Evolutionary conservation across 2,888 invertebrate species (phyloP), one percentile per base, ranked within the genome.

Genomic region (Empis livida): DNA sequence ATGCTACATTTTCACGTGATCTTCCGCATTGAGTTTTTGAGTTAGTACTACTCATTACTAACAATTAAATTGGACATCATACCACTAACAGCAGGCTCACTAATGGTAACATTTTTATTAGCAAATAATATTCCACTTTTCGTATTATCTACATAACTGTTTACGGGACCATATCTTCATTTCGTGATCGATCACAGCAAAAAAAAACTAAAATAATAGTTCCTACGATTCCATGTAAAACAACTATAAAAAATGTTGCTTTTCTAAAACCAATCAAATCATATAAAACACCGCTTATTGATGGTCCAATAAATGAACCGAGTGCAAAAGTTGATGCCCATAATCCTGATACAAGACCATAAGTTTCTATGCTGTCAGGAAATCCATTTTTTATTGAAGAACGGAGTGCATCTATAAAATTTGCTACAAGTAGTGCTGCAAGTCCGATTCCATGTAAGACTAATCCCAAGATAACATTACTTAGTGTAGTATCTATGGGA

Each of bases 281-380:
- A 57, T 79, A 80, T 1, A 89, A 72, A 40, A 85, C 74, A 0
- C 88, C 88, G 54, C 78, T 78, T 2, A 84, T 71, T 0, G 84
- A 84, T 2, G 88, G 88, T 0, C 89, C 89, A 44, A 88, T 78
- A 65, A 88, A 88, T 2, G 88, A 86, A 1, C 93, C 93, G 10
- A 93, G 71, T 0, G 92, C 90, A 59, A 92, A 91, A 0, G 86
- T 81, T 1, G 90, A 89, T 2, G 91, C 91, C 84, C 91, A 93
- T 58, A 93, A 73, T 0, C 91, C 93, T 1, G 92, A 90, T 10
- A 92, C 84, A 37, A 92, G 71, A 0, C 92, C 92, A 61, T 89
- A 92, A 0, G 93, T 93, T 60, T 89, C 86, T 54, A 92, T 74
- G 51, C 82, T 84, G 65, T 93, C 88, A 0, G 87, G 83, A 54